Percentiles rank a stretch among this genome's conserved stretches.
Conservation (phyloP, 2,888 invertebrate species). For the Lochmaea crataegi region DNA sequence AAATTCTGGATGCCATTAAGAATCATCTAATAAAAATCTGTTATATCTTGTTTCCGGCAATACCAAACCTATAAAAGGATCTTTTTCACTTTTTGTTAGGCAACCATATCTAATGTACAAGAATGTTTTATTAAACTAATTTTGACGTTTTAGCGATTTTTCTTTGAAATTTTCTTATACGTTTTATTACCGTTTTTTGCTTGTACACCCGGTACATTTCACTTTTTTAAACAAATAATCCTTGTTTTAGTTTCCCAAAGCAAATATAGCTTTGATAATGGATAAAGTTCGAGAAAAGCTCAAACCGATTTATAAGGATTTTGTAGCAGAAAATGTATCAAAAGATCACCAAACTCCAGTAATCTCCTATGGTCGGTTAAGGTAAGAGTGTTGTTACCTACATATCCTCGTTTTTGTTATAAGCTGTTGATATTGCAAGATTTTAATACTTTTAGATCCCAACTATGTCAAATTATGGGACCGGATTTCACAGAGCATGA, state of each 20-base stretch:
- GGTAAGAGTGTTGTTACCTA: slow-evolving; percentile 54
- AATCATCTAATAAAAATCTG: too few relatives aligned
- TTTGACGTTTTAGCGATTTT: too few relatives aligned
- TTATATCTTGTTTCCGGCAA: too few relatives aligned
- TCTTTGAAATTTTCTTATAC: too few relatives aligned
- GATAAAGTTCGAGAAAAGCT: slow-evolving; percentile 78
- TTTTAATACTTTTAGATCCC: slow-evolving; percentile 67
- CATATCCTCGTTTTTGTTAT: too few relatives aligned
- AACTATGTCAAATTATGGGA: slow-evolving; percentile 75
- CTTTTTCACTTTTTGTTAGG: too few relatives aligned
- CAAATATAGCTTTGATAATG: slow-evolving; percentile 79
- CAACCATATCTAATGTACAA: too few relatives aligned
- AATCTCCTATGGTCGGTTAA: slow-evolving; percentile 63
- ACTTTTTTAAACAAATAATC: slow-evolving; percentile 19
- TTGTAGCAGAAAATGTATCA: slow-evolving; percentile 77
- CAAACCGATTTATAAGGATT: slow-evolving; percentile 78
- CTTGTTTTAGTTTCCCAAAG: slow-evolving; percentile 75
- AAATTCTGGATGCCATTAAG: too few relatives aligned
- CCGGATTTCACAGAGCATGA: slow-evolving; percentile 83
- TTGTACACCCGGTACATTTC: background rate
- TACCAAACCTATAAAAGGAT: too few relatives aligned
- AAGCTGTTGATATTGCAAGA: too few relatives aligned
- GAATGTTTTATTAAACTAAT: too few relatives aligned
- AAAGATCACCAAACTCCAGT: slow-evolving; percentile 53
- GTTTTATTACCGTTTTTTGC: too few relatives aligned